Base-by-base conservation (phyloP, 1,140 invertebrate genomes). In the Zaprionus camerounensis region DNA sequence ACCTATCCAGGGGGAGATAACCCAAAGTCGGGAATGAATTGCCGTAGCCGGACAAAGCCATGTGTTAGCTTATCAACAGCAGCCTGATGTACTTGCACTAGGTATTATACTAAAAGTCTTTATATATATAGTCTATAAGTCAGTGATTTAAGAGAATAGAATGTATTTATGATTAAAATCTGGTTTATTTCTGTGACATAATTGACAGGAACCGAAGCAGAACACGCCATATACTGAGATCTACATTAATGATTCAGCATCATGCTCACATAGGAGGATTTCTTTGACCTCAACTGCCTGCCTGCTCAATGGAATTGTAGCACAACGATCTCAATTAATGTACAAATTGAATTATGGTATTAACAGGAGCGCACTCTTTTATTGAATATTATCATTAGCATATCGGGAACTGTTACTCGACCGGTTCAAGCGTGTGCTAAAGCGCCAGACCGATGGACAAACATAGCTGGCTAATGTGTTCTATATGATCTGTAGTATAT, bases 401-500 rank as follows among this genome's bases (percentile, higher is more conserved):
- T 65, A 34, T 24, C 24, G 63, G 34, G 36, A 55, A 53, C 5
- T 41, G 51, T 55, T 41, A n/a, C 38, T 41, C 38, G 38, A 41
- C 5, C 38, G 13, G 13, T 6, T 15, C 4, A 4, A 38, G 55
- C 57, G 57, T 31, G 44, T 69, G 65, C 55, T 69, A 26, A 51
- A 51, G 20, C 28, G 17, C 13, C 59, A 80, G 81, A 76, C 81
- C 64, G 67, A 49, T 77, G 73, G 41, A 57, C 78, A 84, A 84
- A 81, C 64, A 34, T 34, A 72, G 38, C 49, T 71, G 72, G 55
- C 24, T 44, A 12, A 41, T 26, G 3, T 53, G 46, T 36, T 56
- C 34, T 44, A 56, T 44, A 67, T 26, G 20, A 20, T 5, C 12
- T 22, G 6, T 51, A 24, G 4, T 13, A 2, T 70, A 69, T 44